A percentile compares a stretch with the other conserved stretches of the same genome.
Evolutionary conservation across 1,140 invertebrate species (phyloP).

Genomic region (Cydia fagiglandana): DNA sequence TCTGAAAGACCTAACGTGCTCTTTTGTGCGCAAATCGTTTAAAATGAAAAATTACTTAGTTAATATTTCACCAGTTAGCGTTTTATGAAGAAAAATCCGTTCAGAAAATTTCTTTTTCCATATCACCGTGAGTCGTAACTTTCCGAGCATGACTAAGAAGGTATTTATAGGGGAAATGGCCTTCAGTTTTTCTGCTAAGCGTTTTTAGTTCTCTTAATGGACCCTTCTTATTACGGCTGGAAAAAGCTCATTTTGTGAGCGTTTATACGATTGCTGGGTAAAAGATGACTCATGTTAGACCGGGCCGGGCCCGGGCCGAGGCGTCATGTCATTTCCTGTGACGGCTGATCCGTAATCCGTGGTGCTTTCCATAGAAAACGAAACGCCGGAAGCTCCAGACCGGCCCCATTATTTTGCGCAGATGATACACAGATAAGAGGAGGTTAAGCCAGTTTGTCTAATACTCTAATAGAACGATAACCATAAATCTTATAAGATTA

Average conservation of each 20-base stretch:
- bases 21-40: conserved; percentile 5
- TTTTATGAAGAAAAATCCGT: conserved; percentile 17
- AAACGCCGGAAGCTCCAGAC: too few species aligned
- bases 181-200: background rate
- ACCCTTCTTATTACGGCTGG: background rate
- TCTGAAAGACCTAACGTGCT: background rate
- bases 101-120: background rate
- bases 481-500: background rate
- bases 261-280: background rate
- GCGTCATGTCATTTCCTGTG: too few species aligned
- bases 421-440: too few species aligned
- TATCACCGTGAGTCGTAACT: conserved; percentile 7
- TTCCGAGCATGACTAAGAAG: background rate
- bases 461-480: background rate
- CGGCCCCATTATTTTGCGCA: too few species aligned
- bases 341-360: too few species aligned
- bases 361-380: too few species aligned
- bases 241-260: background rate
- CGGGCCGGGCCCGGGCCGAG: too few species aligned
- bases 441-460: too few species aligned
- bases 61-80: conserved; percentile 16
- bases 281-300: too few species aligned
- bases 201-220: background rate
- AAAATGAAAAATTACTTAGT: conserved; percentile 19
- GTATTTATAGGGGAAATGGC: background rate